A percentile compares a stretch with the other conserved stretches of the same genome.
These are phyloP conservation scores for Metellina segmentata DNA, from an alignment of 2,888 invertebrate genomes.

Conservation along the genomic window DNA sequence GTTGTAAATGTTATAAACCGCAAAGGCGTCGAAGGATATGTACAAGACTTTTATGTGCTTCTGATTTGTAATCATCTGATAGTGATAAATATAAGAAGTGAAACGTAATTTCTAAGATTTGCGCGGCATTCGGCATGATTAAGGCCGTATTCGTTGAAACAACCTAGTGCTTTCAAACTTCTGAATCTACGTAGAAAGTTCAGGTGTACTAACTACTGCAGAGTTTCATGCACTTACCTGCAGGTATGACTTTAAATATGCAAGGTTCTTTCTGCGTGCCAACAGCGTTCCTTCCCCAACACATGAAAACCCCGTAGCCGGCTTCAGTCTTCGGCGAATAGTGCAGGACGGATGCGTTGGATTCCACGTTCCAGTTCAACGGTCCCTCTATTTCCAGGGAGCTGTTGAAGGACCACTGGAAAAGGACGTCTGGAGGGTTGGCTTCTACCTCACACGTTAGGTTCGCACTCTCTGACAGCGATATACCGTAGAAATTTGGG, in stretches of 20 bases:
- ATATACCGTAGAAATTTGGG: conserved; percentile 24
- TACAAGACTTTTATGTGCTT: too few relatives aligned
- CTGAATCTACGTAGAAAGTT: too few relatives aligned
- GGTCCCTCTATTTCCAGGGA: conserved; percentile 81
- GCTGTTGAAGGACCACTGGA: conserved; percentile 96
- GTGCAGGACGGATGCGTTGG: conserved; percentile 90
- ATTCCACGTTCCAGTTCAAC: conserved; percentile 84
- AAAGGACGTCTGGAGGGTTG: conserved; percentile 89
- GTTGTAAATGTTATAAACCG: too few relatives aligned
- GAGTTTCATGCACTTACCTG: conserved; percentile 84
- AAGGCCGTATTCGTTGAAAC: too few relatives aligned
- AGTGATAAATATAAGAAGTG: too few relatives aligned
- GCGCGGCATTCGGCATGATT: too few relatives aligned
- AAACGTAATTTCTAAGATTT: too few relatives aligned
- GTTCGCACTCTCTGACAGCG: conserved; percentile 88
- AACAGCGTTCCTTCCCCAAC: conserved; percentile 90
- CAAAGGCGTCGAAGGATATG: too few relatives aligned
- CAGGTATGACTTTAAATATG: conserved; percentile 94
- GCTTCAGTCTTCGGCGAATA: conserved; percentile 94
- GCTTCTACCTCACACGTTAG: conserved; percentile 92
- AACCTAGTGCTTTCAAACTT: too few relatives aligned
- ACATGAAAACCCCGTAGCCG: conserved; percentile 93
- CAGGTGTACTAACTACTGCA: too few relatives aligned
- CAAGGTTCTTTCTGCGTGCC: conserved; percentile 92
- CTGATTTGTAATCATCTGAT: too few relatives aligned